A percentile compares a stretch with the other conserved stretches of the same genome.
Evolutionary conservation across 2,797 vertebrate species (phyloP).

Genomic region (Pseudotriccus pelzelni): DNA sequence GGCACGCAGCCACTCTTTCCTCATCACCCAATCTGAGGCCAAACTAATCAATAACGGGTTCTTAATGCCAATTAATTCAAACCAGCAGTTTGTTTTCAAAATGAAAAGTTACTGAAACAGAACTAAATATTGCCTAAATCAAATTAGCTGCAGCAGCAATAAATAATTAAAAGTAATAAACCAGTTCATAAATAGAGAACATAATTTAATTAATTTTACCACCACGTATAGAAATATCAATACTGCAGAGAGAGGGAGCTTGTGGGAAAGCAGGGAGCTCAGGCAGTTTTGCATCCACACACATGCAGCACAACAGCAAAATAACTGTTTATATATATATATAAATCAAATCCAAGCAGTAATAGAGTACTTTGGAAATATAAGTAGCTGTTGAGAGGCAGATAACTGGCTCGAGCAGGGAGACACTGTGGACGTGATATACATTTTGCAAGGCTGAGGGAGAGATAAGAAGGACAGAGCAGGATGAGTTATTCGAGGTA

Average conservation of each 20-base stretch:
- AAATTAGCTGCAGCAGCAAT: conserved; percentile 8
- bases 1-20: not conserved
- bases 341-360: conserved; percentile 44
- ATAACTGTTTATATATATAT: not conserved
- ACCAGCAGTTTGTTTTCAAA: conserved; percentile 29
- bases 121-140: conserved; percentile 41
- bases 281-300: not conserved
- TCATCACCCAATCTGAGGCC: conserved; percentile 6
- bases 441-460: not conserved
- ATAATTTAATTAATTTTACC: conserved; percentile 43
- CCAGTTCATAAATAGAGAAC: conserved; percentile 6
- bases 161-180: conserved; percentile 53
- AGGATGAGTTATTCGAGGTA: conserved; percentile 17
- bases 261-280: not conserved
- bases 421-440: not conserved
- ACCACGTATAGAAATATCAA: not conserved
- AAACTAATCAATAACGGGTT: conserved; percentile 47
- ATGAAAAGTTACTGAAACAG: conserved; percentile 49
- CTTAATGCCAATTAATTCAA: conserved; percentile 45
- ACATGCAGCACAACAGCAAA: conserved; percentile 1
- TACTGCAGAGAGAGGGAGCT: not conserved
- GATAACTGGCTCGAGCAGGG: conserved; percentile 33
- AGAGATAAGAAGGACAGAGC: not conserved
- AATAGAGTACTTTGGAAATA: conserved; percentile 25
- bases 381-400: conserved; percentile 34